Evolutionary conservation across 2,113 vertebrate genomes (phyloP), one percentile per base, ranked within the genome.

Genomic region (Tragelaphus buxtoni): DNA sequence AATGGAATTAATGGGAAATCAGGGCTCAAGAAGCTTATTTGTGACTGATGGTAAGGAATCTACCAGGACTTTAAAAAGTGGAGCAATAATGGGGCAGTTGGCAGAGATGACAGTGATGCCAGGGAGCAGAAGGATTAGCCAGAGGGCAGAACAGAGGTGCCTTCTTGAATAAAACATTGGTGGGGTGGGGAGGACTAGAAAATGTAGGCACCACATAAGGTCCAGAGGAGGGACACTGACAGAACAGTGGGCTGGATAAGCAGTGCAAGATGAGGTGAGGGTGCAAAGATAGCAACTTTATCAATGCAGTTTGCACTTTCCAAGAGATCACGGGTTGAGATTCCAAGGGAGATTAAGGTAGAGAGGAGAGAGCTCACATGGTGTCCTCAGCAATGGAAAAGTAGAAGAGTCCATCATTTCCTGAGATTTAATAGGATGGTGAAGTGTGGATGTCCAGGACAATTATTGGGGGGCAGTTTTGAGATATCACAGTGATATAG

Each of bases 101-200:
- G 30, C 4, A 30, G 28, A 86, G 30, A n/a, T 4, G 1, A 49
- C 1, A 1, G 63, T 22, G 10, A 26, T 30, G 35, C 3, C 5
- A 12, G 0, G 32, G 32, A 58, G 16, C 11, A 42, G 30, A 32
- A 61, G 45, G 9, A 47, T 51, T 22, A 45, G 18, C 24, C 3
- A 26, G 0, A 6, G 24, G 32, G 39, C 47, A 14, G 24, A 77
- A 16, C 14, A 82, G 81, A 82, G 14, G 4, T 32, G 7, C 6
- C 20, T 61, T 39, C 88, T 45, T 91, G 69, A 22, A 26, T 63
- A 56, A 94, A 88, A 74, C 28, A 61, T 12, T 5, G 1, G 2
- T 53, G 20, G 7, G 11, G 4, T 20, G 12, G 5, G 10, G 28
- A 61, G 5, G 14, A 60, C 69, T 39, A 63, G 7, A 60, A 30